Base-by-base conservation (phyloP, 2,888 invertebrate species). In the Hetaerina titia region DNA sequence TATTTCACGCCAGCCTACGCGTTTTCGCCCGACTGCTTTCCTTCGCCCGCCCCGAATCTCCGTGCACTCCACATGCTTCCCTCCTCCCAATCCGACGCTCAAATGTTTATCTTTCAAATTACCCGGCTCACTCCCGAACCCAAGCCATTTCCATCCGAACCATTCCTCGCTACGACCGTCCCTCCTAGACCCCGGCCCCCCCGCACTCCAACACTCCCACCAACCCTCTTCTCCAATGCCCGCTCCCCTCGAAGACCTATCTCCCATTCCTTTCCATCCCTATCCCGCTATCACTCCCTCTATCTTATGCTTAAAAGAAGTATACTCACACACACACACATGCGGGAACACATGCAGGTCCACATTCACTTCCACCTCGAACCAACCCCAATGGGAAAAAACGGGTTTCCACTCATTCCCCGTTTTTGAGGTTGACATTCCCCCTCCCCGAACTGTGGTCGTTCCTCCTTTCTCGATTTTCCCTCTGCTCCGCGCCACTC, bases 351-450 rank as follows among this genome's bases (percentile, higher is more conserved):
- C 81, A 81, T 81, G 81, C 81, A 22, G 81, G 81, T 15, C 25
- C 81, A 81, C 81, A 31, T 31, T 81, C 31, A 81, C 69, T 69
- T 69, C 69, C 69, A 69, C 81, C 81, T 57, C 69, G 56, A 92
- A 56, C 69, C 64, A 90, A 90, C 90, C 92, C 92, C 92, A 31
- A 69, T 74, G 69, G 69, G 74, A 92, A 92, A 92, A 92, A 92
- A 92, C 92, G 92, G 92, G 92, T 92, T 92, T 92, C 92, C 69
- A 56, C 69, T 64, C 92, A 69, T 69, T 92, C 92, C 64, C 92
- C 69, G 69, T 92, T 69, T 74, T 74, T 92, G 69, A 69, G 69
- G 92, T 69, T 92, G 92, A 92, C 92, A 92, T 92, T 92, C 92
- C n/a, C 89, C 89, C 88, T 15, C 25, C n/a, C 92, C 90, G 31